Evolutionary conservation across 1,140 invertebrate species (phyloP).

Genomic region (Adoxophyes honmai): DNA sequence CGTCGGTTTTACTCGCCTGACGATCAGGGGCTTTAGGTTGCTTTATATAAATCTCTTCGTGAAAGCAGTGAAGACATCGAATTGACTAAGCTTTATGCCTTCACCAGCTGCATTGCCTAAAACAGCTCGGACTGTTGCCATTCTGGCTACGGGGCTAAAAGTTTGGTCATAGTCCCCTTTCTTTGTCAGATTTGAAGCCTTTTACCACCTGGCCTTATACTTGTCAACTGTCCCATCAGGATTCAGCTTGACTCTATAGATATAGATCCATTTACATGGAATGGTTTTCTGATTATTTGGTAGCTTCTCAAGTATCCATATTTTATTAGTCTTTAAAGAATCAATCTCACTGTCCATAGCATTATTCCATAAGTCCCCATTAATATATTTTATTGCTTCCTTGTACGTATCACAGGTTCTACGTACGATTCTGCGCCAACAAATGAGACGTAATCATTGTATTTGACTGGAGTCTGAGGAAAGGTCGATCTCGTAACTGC

Average conservation of each 20-base stretch:
- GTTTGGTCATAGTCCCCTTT: no score
- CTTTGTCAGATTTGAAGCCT: constrained; percentile 34
- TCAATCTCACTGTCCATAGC: no score
- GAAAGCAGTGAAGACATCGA: constrained; percentile 47
- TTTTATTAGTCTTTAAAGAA: not conserved
- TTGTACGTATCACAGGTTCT: no score
- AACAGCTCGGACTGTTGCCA: constrained; percentile 29
- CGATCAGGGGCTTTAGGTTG: constrained; percentile 57
- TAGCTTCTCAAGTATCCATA: not conserved
- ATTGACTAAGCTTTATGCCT: constrained; percentile 18
- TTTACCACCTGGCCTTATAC: constrained; percentile 35
- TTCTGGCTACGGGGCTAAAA: no score
- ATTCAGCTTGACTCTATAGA: constrained; percentile 8
- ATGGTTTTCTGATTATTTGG: not conserved
- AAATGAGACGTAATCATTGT: not conserved
- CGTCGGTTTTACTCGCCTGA: no score
- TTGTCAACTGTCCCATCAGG: no score
- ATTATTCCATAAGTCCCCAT: not conserved
- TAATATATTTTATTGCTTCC: not conserved
- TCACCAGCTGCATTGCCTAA: constrained; percentile 30
- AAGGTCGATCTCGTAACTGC: no score
- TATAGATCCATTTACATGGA: constrained; percentile 8
- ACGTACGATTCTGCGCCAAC: not conserved
- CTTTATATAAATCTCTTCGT: constrained; percentile 39
- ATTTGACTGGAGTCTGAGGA: not conserved